Conservation (phyloP, 1,140 invertebrate species). For the Mizuhopecten yessoensis region DNA sequence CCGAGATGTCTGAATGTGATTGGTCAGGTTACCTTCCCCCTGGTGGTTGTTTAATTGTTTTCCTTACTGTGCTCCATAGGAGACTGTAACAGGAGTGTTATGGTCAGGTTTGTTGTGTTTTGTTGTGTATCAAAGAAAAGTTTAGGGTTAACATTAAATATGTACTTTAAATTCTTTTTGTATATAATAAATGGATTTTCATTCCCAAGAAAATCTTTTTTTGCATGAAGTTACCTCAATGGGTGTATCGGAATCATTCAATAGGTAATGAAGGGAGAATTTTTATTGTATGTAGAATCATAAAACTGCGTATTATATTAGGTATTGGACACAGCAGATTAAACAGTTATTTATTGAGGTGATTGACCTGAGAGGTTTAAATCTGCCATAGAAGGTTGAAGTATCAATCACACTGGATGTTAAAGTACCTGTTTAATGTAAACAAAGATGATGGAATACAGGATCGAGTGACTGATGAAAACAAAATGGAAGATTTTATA, state of each 20-base stretch:
- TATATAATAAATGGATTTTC: background rate
- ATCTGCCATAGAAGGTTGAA: background rate
- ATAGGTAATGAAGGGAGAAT: background rate
- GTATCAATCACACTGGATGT: background rate
- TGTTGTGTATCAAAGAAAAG: background rate
- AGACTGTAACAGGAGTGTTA: background rate
- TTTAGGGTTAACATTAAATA: background rate
- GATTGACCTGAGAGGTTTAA: background rate
- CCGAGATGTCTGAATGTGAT: background rate
- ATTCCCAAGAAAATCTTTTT: background rate
- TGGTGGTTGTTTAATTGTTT: background rate
- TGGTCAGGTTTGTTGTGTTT: background rate
- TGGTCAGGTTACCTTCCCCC: background rate
- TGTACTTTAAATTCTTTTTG: background rate
- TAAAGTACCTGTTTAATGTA: background rate
- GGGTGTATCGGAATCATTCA: background rate
- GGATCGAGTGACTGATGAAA: no score
- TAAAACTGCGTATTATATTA: background rate
- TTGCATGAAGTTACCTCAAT: background rate
- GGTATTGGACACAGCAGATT: background rate
- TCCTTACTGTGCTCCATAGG: background rate
- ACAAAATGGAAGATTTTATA: no score
- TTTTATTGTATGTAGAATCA: background rate
- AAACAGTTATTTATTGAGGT: slow-evolving; percentile 6
- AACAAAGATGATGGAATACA: no score